A percentile compares a stretch with the other conserved stretches of the same genome.
These are phyloP conservation scores for Chaetops frenatus DNA, from an alignment of 2,113 vertebrate species.

Conservation along the genomic window DNA sequence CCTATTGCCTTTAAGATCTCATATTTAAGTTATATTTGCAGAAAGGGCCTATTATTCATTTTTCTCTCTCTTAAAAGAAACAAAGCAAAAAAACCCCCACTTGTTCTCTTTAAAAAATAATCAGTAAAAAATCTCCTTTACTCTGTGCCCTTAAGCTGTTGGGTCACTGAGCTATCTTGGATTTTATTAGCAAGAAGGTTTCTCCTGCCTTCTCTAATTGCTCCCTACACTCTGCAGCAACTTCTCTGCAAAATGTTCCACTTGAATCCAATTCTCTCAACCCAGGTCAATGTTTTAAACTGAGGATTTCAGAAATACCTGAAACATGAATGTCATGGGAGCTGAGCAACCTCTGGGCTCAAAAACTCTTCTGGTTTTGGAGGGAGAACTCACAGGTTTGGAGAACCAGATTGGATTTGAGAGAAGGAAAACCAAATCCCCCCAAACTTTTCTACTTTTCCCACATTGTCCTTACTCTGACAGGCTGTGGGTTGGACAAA, in stretches of 20 bases:
- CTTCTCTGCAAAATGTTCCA: constrained; percentile 13
- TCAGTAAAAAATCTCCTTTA: not conserved
- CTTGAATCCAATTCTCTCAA: constrained; percentile 12
- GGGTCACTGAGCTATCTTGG: not conserved
- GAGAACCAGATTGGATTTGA: not conserved
- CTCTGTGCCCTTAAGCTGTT: not conserved
- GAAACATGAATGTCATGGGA: not conserved
- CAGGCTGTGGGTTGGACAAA: not conserved
- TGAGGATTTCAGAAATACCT: not conserved
- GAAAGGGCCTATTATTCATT: not conserved
- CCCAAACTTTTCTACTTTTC: not conserved
- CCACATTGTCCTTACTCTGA: not conserved
- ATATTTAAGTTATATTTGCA: not conserved
- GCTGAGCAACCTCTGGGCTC: not conserved
- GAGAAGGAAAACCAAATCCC: not conserved
- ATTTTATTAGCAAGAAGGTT: not conserved
- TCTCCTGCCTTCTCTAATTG: constrained; percentile 28
- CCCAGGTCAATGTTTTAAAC: not conserved
- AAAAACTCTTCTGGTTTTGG: not conserved
- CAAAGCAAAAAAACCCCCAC: not conserved
- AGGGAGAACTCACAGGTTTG: not conserved
- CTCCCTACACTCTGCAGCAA: not conserved
- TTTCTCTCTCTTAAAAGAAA: not conserved
- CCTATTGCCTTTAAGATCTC: not conserved
- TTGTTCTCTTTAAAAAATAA: not conserved